Evolutionary conservation across 2,888 invertebrate species (phyloP).

Genomic region (Meta bourneti): DNA sequence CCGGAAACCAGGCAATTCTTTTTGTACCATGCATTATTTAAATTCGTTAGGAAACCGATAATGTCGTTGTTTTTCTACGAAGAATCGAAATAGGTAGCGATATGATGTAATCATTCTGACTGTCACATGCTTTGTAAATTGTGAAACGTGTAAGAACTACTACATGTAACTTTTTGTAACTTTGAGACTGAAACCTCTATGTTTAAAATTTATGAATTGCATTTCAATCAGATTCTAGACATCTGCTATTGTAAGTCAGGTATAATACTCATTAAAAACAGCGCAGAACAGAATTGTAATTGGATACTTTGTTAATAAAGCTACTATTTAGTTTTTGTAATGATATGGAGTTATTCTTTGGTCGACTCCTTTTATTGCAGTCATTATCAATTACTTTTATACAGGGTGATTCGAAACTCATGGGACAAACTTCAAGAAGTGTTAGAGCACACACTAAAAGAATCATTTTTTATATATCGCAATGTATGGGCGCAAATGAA

Average conservation of each 20-base stretch:
- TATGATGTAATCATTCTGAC: conserved; percentile 26
- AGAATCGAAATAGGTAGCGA: conserved; percentile 18
- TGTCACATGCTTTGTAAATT: conserved; percentile 19
- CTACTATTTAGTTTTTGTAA: conserved; percentile 66
- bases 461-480: too few relatives aligned
- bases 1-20: conserved; percentile 61
- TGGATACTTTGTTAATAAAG: conserved; percentile 67
- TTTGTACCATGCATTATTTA: conserved; percentile 37
- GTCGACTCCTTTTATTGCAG: too few relatives aligned
- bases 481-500: too few relatives aligned
- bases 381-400: too few relatives aligned
- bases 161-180: conserved; percentile 43
- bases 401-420: too few relatives aligned
- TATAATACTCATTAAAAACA: conserved; percentile 32
- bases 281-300: conserved; percentile 46
- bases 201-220: conserved; percentile 43
- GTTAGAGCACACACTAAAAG: too few relatives aligned
- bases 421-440: too few relatives aligned
- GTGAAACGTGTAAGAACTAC: conserved; percentile 14
- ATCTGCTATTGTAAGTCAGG: conserved; percentile 15
- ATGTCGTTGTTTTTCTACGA: background rate
- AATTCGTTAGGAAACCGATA: conserved; percentile 13
- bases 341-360: background rate
- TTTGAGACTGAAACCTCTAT: conserved; percentile 43
- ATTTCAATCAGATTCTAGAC: conserved; percentile 32